Conservation (phyloP, 2,888 invertebrate species). For the Tenthredo mesomela region DNA sequence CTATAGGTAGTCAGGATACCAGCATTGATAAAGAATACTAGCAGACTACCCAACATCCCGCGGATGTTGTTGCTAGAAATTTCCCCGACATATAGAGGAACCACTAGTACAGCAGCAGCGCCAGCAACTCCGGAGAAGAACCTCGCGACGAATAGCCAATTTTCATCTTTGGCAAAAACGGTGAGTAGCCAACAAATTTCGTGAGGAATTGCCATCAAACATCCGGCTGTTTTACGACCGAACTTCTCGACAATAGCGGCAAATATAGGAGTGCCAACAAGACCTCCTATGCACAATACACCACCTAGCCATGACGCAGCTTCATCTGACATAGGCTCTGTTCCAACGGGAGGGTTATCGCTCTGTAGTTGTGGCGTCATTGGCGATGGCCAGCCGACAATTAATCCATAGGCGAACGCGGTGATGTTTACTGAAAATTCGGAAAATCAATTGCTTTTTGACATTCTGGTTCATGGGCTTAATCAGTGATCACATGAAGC, state of each 20-base stretch:
- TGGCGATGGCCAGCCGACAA: slow-evolving; percentile 82
- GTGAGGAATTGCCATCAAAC: slow-evolving; percentile 80
- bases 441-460: background rate
- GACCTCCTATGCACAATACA: slow-evolving; percentile 80
- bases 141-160: slow-evolving; percentile 79
- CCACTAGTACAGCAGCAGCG: slow-evolving; percentile 80
- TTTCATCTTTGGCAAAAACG: slow-evolving; percentile 77
- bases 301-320: slow-evolving; percentile 81
- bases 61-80: slow-evolving; percentile 80
- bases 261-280: slow-evolving; percentile 78
- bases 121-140: slow-evolving; percentile 82
- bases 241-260: slow-evolving; percentile 78
- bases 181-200: slow-evolving; percentile 82
- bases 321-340: slow-evolving; percentile 78
- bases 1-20: slow-evolving; percentile 76
- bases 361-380: slow-evolving; percentile 78
- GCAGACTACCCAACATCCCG: slow-evolving; percentile 80
- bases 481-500: background rate
- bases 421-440: slow-evolving; percentile 75
- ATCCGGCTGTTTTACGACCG: slow-evolving; percentile 80
- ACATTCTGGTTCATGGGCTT: background rate
- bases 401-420: slow-evolving; percentile 74
- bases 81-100: slow-evolving; percentile 84
- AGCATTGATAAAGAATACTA: slow-evolving; percentile 79
- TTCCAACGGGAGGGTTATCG: slow-evolving; percentile 76